A percentile compares a stretch with the other conserved stretches of the same genome.
Conservation (phyloP, 2,888 invertebrate species). For the Dicyrtoma fusca region DNA sequence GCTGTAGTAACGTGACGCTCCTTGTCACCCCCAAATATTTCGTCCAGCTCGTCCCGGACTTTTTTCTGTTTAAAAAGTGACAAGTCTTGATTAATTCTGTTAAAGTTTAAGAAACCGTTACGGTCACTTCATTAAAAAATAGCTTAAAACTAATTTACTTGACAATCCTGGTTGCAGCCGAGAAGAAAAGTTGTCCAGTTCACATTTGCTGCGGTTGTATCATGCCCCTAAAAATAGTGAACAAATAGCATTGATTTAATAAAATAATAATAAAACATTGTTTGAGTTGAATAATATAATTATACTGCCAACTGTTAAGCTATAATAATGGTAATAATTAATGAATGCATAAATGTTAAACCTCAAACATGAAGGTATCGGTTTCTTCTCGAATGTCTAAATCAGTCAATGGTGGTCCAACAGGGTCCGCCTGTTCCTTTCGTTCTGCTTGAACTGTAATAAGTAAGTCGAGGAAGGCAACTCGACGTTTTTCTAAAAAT, state of each 20-base stretch:
- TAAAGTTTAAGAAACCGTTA: too few species aligned
- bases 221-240: conserved; percentile 50
- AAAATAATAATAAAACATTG: background rate
- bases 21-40: conserved; percentile 60
- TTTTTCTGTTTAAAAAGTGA: conserved; percentile 53
- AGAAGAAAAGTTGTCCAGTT: conserved; percentile 45
- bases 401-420: conserved; percentile 65
- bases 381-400: conserved; percentile 79
- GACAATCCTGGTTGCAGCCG: conserved; percentile 40
- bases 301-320: background rate
- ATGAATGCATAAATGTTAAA: conserved; percentile 58
- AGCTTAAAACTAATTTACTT: too few species aligned
- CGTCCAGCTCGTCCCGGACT: conserved; percentile 62
- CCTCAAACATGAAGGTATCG: conserved; percentile 73
- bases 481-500: conserved; percentile 56
- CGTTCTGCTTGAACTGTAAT: conserved; percentile 64
- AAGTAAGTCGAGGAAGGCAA: conserved; percentile 64
- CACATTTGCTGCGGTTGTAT: conserved; percentile 43
- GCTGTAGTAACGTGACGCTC: conserved; percentile 61
- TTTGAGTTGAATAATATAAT: background rate
- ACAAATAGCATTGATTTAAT: too few species aligned
- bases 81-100: too few species aligned
- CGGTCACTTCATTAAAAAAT: too few species aligned
- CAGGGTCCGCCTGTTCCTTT: background rate
- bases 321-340: background rate